Conservation (phyloP, 1,140 invertebrate species). For the Coelopa frigida region DNA sequence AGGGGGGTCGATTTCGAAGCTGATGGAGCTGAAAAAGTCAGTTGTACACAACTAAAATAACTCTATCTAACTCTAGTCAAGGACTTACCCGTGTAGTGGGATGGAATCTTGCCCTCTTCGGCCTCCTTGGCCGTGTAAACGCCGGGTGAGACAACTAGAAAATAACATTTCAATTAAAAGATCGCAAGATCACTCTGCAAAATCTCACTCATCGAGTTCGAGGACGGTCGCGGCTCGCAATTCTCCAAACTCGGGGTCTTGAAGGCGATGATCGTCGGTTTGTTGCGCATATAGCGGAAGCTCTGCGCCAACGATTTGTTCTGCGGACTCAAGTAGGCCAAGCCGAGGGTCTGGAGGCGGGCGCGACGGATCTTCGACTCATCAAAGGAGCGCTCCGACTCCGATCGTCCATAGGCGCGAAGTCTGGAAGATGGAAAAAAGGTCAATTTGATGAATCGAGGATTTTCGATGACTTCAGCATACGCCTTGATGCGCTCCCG, state of each 20-base stretch:
- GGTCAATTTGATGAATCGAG: too few relatives aligned
- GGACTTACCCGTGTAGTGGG: conserved; percentile 8
- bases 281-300: conserved; percentile 78
- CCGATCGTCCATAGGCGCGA: conserved; percentile 63
- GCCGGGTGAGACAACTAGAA: conserved; percentile 21
- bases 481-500: conserved; percentile 60
- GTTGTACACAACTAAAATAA: background rate
- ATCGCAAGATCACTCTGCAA: too few relatives aligned
- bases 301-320: conserved; percentile 71
- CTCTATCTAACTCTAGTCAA: too few relatives aligned
- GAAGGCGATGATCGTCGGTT: conserved; percentile 79
- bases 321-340: conserved; percentile 65
- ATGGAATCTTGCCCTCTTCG: conserved; percentile 51
- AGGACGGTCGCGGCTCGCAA: conserved; percentile 48
- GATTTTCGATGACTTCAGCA: conserved; percentile 48
- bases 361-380: conserved; percentile 57
- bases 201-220: conserved; percentile 47
- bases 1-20: background rate
- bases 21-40: background rate
- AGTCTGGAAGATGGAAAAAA: too few relatives aligned
- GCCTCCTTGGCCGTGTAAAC: conserved; percentile 32
- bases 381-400: conserved; percentile 70
- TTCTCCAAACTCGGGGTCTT: conserved; percentile 69
- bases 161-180: conserved; percentile 6
- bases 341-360: conserved; percentile 55